Conservation (phyloP, 2,888 invertebrate species). For the Pseudeuparius sepicola region DNA sequence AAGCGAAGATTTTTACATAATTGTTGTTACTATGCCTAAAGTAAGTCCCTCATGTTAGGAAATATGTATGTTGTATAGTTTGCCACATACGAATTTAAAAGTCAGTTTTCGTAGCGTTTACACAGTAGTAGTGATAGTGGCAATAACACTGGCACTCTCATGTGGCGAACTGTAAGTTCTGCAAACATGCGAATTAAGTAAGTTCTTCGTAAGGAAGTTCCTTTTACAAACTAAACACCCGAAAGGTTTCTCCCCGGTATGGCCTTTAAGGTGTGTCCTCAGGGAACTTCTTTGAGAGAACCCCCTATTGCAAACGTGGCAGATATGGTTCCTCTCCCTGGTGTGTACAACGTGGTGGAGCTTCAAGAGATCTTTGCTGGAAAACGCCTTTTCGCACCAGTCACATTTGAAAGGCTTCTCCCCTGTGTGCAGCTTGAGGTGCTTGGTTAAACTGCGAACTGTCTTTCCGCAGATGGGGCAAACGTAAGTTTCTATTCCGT, state of each 20-base stretch:
- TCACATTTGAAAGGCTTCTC: conserved; percentile 37
- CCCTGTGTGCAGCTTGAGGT: conserved; percentile 17
- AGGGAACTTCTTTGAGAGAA: conserved; percentile 11
- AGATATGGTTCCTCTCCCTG: conserved; percentile 13
- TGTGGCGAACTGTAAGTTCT: too few relatives aligned
- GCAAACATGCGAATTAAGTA: conserved; percentile 37
- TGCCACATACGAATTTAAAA: too few relatives aligned
- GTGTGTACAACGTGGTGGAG: conserved; percentile 17
- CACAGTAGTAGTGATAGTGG: too few relatives aligned
- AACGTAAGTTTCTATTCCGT: conserved; percentile 18
- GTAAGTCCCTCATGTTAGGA: too few relatives aligned
- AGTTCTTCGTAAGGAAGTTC: conserved; percentile 30
- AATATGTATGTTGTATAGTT: too few relatives aligned
- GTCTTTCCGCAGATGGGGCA: conserved; percentile 22
- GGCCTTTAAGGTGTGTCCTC: conserved; percentile 9
- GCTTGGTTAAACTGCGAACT: conserved; percentile 13
- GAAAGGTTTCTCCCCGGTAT: conserved; percentile 20
- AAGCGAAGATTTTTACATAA: too few relatives aligned
- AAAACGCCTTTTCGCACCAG: conserved; percentile 42
- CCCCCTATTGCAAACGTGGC: conserved; percentile 16
- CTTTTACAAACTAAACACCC: conserved; percentile 20
- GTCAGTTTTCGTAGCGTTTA: too few relatives aligned
- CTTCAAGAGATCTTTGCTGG: conserved; percentile 14
- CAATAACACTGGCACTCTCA: too few relatives aligned
- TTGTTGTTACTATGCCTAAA: too few relatives aligned